Conservation (phyloP, 2,113 vertebrate species). For the Myrmecophaga tridactyla region DNA sequence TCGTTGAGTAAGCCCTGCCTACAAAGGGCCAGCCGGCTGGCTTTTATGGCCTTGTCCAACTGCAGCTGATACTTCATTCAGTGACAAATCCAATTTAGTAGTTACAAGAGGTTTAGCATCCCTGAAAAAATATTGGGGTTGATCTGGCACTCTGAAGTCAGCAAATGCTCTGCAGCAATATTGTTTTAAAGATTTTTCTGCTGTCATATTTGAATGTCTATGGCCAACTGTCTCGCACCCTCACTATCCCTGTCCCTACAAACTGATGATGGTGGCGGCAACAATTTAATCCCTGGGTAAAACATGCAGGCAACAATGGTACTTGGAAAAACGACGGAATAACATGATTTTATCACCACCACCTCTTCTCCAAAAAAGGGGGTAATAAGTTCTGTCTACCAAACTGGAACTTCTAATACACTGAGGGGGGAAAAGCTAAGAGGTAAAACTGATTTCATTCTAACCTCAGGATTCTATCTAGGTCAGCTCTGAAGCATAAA, state of each 20-base stretch:
- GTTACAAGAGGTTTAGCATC: slow-evolving; percentile 88
- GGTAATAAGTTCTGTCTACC: background rate
- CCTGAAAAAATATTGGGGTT: slow-evolving; percentile 87
- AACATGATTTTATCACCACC: background rate
- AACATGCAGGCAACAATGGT: slow-evolving; percentile 68
- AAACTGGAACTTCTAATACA: slow-evolving; percentile 62
- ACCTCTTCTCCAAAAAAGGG: background rate
- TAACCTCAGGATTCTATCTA: background rate
- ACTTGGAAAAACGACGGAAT: slow-evolving; percentile 63
- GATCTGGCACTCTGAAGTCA: slow-evolving; percentile 83
- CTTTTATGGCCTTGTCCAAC: slow-evolving; percentile 89
- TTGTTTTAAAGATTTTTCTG: slow-evolving; percentile 70
- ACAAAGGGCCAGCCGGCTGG: slow-evolving; percentile 88
- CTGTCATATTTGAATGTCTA: slow-evolving; percentile 76
- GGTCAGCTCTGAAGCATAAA: slow-evolving; percentile 2
- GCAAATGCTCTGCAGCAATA: slow-evolving; percentile 81
- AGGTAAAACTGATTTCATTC: background rate
- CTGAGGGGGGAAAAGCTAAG: background rate
- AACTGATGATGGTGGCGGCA: background rate
- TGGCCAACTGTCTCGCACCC: background rate
- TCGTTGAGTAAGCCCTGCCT: slow-evolving; percentile 89
- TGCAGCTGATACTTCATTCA: slow-evolving; percentile 93
- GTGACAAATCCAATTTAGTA: slow-evolving; percentile 94
- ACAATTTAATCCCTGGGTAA: slow-evolving; percentile 74
- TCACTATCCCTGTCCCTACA: background rate